Evolutionary conservation across 2,113 vertebrate species (phyloP), one percentile per base, ranked within the genome.

Genomic region (Girardinichthys multiradiatus): DNA sequence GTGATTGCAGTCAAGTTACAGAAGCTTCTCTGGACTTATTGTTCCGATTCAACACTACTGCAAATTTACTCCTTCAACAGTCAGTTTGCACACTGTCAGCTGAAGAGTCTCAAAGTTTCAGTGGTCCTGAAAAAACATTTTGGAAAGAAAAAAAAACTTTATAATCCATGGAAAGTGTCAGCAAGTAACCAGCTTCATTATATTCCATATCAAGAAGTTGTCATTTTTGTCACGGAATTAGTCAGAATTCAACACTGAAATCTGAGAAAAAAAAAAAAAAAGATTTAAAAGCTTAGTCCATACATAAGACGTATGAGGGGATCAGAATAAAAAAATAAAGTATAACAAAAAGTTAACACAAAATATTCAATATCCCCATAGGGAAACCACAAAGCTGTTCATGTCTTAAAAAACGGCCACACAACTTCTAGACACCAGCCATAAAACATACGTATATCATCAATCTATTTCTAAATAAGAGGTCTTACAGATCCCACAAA

Each of bases 1-100:
- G 58, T 72, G 67, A 90, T 83, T 88, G 90, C 90, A 90, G 90
- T 87, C 72, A 48, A 45, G 83, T 77, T 74, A 67, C 79, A 63
- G 62, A 24, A 59, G 64, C 77, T 84, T 30, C 76, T 68, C 24
- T 77, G 77, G 76, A 83, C 65, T 72, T 57, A 28, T 2, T 83
- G 77, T 72, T 81, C 84, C 71, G 58, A 66, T 82, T 76, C 59
- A 64, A 57, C 59, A 51, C 42, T 26, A 35, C 68, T 75, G 70
- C 72, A 62, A 64, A 74, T 76, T 74, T 57, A 80, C 69, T 72
- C 57, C 37, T 26, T 31, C 68, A 29, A 8, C 4, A 66, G 71
- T 61, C 57, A 57, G 4, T 67, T 71, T 45, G 60, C 69, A 54
- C 68, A 67, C 15, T 8, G 26, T 39, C 35, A 21, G 21, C 42